phyloP scores from a whole-genome alignment of 2,113 vertebrate species.

The Casuarius casuarius region DNA sequence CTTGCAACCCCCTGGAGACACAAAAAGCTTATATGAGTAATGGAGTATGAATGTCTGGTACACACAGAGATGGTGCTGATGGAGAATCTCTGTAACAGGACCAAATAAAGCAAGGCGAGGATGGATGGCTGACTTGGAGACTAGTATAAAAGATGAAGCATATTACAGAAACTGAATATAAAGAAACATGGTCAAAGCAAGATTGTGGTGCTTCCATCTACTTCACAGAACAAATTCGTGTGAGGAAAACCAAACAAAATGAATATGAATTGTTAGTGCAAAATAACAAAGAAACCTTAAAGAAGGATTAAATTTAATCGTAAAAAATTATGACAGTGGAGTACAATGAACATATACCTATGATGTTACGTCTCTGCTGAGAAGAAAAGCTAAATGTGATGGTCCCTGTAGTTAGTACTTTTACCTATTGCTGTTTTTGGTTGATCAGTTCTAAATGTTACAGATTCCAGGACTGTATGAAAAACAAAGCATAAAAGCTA shows the following conservation, averaged over 20 bases:
- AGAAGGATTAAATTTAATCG: neutral
- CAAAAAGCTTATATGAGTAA: neutral
- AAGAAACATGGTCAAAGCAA: neutral
- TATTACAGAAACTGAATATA: neutral
- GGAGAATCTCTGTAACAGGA: neutral
- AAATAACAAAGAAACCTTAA: neutral
- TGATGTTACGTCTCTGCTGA: neutral
- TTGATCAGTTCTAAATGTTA: constrained; percentile 30
- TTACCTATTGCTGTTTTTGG: constrained; percentile 43
- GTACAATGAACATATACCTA: neutral
- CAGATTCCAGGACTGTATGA: constrained; percentile 6
- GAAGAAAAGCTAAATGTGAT: neutral
- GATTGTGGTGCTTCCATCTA: neutral
- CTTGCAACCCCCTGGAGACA: neutral
- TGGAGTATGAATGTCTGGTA: neutral
- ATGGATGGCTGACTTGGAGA: neutral
- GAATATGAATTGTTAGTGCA: neutral
- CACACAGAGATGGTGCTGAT: neutral
- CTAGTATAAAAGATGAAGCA: neutral
- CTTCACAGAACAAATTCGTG: neutral
- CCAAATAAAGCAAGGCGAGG: neutral
- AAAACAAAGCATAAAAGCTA: constrained; percentile 8
- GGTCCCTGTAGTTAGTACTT: neutral
- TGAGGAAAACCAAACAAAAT: neutral
- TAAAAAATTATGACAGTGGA: neutral